A percentile compares a stretch with the other conserved stretches of the same genome.
Conservation (phyloP, 2,113 vertebrate species). For the Anarrhichthys ocellatus region DNA sequence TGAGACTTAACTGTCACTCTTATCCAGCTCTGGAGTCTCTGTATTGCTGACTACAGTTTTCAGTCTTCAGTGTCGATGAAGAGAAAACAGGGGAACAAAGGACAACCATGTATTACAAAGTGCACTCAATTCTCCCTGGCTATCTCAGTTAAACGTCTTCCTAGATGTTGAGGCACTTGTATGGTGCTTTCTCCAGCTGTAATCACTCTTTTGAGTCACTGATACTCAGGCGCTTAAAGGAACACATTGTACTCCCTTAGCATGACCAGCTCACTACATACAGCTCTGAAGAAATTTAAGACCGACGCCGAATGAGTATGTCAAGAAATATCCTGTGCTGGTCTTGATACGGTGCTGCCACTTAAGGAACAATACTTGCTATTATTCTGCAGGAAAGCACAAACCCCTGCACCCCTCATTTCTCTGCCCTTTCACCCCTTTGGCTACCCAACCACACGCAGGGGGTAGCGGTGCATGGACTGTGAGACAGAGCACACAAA, state of each 20-base stretch:
- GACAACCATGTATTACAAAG: conserved; percentile 23
- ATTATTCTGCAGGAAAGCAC: conserved; percentile 60
- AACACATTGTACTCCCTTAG: conserved; percentile 52
- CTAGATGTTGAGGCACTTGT: conserved; percentile 16
- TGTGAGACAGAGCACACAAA: conserved; percentile 40
- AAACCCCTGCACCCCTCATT: conserved; percentile 58
- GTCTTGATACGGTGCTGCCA: conserved; percentile 43
- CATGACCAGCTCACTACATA: conserved; percentile 36
- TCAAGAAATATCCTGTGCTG: conserved; percentile 58
- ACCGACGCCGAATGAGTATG: conserved; percentile 41
- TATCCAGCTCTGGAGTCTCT: conserved; percentile 28
- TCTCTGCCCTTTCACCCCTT: conserved; percentile 54
- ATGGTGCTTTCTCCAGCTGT: conserved; percentile 11
- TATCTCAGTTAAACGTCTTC: conserved; percentile 46
- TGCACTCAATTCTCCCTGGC: conserved; percentile 18
- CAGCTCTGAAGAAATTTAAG: conserved; percentile 54
- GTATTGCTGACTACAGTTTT: conserved; percentile 23
- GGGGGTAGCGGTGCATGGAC: conserved; percentile 32
- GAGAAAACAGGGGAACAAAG: conserved; percentile 32
- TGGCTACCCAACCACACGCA: conserved; percentile 53
- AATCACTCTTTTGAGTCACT: conserved; percentile 41
- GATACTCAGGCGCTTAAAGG: conserved; percentile 48
- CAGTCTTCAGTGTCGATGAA: conserved; percentile 18
- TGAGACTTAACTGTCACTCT: conserved; percentile 24
- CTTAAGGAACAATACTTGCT: conserved; percentile 61